Percentiles rank a stretch among this genome's conserved stretches.
Evolutionary conservation across 2,888 invertebrate genomes (phyloP).

Genomic region (Cryptosula pallasiana): DNA sequence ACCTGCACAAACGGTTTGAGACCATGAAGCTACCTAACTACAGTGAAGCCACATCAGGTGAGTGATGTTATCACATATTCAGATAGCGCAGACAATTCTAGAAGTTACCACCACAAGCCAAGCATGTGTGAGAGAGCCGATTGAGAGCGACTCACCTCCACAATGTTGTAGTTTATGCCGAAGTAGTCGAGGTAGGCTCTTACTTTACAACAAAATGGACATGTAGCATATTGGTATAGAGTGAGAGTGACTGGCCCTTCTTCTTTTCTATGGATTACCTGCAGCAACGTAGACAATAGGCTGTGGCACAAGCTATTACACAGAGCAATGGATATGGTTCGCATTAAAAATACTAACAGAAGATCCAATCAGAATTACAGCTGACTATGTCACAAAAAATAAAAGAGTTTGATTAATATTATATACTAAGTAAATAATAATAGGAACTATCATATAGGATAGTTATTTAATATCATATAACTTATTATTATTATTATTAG

Average conservation of each 20-base stretch:
- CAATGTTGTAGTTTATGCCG: constrained; percentile 87
- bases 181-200: constrained; percentile 69
- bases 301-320: too few relatives aligned
- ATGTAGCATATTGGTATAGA: constrained; percentile 92
- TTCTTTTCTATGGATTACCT: neutral
- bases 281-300: too few relatives aligned
- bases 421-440: too few relatives aligned
- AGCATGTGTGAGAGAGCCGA: too few relatives aligned
- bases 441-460: too few relatives aligned
- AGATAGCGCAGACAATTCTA: too few relatives aligned
- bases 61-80: too few relatives aligned
- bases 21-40: neutral
- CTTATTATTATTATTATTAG: too few relatives aligned
- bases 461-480: too few relatives aligned
- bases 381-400: neutral
- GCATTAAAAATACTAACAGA: neutral
- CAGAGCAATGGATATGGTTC: neutral
- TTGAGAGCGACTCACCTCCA: too few relatives aligned
- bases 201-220: constrained; percentile 91
- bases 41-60: too few relatives aligned
- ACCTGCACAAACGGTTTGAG: constrained; percentile 56
- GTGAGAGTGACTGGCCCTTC: constrained; percentile 61
- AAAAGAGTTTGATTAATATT: neutral
- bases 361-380: neutral
- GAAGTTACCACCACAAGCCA: too few relatives aligned